A percentile compares a stretch with the other conserved stretches of the same genome.
Conservation (phyloP, 2,113 vertebrate genomes). For the Prionailurus bengalensis region DNA sequence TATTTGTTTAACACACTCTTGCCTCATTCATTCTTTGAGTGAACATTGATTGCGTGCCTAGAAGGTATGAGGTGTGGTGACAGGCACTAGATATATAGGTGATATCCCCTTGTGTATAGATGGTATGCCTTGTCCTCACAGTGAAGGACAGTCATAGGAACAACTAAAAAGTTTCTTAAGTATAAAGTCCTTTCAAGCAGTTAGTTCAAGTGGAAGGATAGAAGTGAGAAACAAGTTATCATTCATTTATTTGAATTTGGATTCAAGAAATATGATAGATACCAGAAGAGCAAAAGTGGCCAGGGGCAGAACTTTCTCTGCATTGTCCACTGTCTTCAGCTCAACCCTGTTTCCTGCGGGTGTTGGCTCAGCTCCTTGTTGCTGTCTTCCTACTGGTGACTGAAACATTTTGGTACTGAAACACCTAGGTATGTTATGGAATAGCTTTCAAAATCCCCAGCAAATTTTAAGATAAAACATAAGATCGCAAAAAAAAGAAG, state of each 20-base stretch:
- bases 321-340: not conserved
- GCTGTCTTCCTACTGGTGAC: not conserved
- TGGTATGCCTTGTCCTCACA: not conserved
- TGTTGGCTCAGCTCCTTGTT: not conserved
- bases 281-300: not conserved
- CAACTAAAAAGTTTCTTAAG: not conserved
- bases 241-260: slow-evolving; percentile 33
- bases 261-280: not conserved
- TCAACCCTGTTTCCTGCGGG: not conserved
- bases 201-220: not conserved
- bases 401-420: not conserved
- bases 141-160: not conserved
- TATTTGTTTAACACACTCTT: slow-evolving; percentile 26
- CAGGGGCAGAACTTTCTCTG: not conserved
- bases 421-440: not conserved
- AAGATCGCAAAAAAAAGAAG: not conserved
- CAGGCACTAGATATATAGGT: not conserved
- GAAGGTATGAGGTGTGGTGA: not conserved
- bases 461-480: not conserved
- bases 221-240: not conserved
- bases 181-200: not conserved
- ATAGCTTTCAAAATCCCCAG: not conserved
- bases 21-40: not conserved
- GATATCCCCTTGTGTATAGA: not conserved
- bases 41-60: not conserved